Conservation (phyloP, 1,140 invertebrate genomes). For the Neoseiulus cucumeris region DNA sequence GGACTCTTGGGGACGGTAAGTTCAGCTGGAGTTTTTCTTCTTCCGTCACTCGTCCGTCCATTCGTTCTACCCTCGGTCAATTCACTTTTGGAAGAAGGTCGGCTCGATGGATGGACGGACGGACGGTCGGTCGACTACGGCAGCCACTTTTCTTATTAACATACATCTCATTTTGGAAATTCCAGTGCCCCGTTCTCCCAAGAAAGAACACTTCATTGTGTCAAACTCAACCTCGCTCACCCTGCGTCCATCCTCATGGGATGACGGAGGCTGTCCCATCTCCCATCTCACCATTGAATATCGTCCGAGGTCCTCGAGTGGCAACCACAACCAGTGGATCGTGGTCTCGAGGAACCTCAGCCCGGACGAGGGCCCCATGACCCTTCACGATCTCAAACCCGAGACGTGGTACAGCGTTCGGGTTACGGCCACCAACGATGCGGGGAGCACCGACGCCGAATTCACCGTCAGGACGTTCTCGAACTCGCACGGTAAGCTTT, state of each 20-base stretch:
- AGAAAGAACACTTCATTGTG: constrained; percentile 9
- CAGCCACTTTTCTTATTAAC: no score
- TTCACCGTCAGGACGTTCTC: constrained; percentile 77
- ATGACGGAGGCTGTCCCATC: constrained; percentile 38
- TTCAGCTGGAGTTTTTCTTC: neutral
- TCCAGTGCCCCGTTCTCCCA: neutral
- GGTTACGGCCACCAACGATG: constrained; percentile 28
- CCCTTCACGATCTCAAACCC: constrained; percentile 33
- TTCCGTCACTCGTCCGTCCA: no score
- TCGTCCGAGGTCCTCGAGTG: constrained; percentile 25
- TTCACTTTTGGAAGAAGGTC: no score
- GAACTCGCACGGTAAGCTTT: constrained; percentile 43
- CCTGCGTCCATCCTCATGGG: constrained; percentile 4
- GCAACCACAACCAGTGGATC: neutral
- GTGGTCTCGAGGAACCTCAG: neutral
- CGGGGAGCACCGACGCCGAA: constrained; percentile 28
- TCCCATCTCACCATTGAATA: constrained; percentile 53
- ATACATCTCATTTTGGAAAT: neutral
- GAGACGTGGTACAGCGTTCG: constrained; percentile 29
- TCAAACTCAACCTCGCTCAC: constrained; percentile 11
- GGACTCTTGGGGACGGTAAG: constrained; percentile 22
- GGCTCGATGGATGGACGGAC: no score
- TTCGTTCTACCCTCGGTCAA: no score
- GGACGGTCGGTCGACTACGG: no score
- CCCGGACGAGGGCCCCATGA: constrained; percentile 35